Percentiles rank a stretch among this genome's conserved stretches.
Conservation (phyloP, 2,797 vertebrate species). For the Tokudaia muenninki region DNA sequence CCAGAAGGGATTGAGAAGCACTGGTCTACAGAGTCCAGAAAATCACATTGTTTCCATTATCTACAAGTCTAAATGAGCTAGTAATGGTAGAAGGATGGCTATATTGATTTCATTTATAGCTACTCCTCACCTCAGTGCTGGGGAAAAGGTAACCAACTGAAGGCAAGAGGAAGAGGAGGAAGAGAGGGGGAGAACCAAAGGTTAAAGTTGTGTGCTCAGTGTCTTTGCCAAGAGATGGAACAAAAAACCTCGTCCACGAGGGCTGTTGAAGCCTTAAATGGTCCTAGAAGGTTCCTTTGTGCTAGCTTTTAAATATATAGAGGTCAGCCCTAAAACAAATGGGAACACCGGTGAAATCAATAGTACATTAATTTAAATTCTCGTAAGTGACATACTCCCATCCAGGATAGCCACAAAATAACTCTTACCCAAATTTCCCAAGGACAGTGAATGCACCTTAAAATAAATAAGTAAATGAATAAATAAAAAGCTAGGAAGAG, state of each 20-base stretch:
- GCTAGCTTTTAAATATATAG: slow-evolving; percentile 52
- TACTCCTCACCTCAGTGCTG: background rate
- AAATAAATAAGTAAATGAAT: background rate
- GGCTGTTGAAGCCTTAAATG: slow-evolving; percentile 50
- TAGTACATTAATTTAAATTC: slow-evolving; percentile 70
- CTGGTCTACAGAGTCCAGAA: background rate
- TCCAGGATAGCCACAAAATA: slow-evolving; percentile 56
- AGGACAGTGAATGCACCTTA: background rate
- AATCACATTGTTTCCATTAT: background rate
- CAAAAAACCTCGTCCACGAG: slow-evolving; percentile 4
- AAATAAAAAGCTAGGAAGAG: background rate
- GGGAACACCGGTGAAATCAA: slow-evolving; percentile 58
- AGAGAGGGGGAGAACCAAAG: background rate
- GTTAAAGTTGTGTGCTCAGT: background rate
- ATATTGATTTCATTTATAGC: background rate
- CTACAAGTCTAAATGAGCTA: too few species aligned
- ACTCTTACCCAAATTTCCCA: slow-evolving; percentile 38
- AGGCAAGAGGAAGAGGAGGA: background rate
- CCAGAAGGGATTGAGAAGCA: background rate
- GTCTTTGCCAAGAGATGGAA: slow-evolving; percentile 31
- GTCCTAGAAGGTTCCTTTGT: slow-evolving; percentile 22
- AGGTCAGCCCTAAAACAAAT: slow-evolving; percentile 66
- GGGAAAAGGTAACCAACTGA: background rate
- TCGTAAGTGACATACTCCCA: slow-evolving; percentile 37
- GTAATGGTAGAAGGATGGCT: background rate